Base-by-base conservation (phyloP, 1,140 invertebrate genomes). In the Arion vulgaris region DNA sequence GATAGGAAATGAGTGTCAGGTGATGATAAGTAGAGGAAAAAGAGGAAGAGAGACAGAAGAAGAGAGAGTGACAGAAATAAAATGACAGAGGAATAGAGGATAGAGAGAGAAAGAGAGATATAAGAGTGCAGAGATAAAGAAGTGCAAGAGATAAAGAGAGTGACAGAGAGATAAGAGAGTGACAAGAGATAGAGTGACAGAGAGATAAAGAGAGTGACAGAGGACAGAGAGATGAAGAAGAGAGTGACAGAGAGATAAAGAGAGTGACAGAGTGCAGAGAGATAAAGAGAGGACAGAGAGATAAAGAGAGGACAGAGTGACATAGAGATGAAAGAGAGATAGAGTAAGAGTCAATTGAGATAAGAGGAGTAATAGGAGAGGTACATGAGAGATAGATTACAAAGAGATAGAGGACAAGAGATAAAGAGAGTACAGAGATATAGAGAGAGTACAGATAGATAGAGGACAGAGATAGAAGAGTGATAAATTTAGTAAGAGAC, bases 321-420 rank as follows among this genome's bases (percentile, higher is more conserved):
- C 5, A 45, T 7, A 15, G 41, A 1, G 36, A 34, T 38, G 36
- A 41, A 26, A 49, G 7, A 38, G 49, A 53, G 45, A 51, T 13
- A 71, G 41, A 39, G 13, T 34, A 19, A 17, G 69, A 71, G 23
- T 34, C 72, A 69, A 72, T 36, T 17, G 69, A 81, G 66, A 36
- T 51, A 41, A 76, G 76, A 76, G 53, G 39, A 69, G 66, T 38
- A 68, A 36, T 28, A 39, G 53, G 57, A 69, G 28, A 36, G 51
- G 51, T 57, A 68, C 62, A 49, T n/a, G 51, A 57, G 68, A 39
- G 75, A 72, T 49, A 71, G 68, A 32, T 23, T 36, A 38, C n/a
- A 51, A 51, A 66, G 53, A 45, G 36, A 69, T 17, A 53, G 57
- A 68, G 77, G 41, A 32, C 26, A 57, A 69, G 36, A 68, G 57